Percentiles rank a stretch among this genome's conserved stretches.
phyloP scores from a whole-genome alignment of 2,113 vertebrate genomes.

The Capra hircus region DNA sequence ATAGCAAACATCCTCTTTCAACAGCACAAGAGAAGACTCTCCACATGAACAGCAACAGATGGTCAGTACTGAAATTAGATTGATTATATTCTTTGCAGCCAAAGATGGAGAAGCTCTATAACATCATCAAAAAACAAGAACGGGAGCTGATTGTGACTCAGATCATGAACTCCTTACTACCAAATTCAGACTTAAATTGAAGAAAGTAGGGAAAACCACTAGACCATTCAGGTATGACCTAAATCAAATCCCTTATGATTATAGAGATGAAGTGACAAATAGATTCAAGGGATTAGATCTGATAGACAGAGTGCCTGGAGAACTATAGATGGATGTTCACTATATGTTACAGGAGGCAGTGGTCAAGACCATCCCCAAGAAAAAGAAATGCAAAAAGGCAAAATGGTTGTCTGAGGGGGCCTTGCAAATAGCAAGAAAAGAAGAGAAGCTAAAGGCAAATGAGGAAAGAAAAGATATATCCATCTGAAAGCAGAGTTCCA shows the following conservation, averaged over 20 bases:
- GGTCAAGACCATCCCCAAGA: neutral
- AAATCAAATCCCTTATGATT: neutral
- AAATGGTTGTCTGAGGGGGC: neutral
- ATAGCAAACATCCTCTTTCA: neutral
- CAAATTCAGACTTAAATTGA: neutral
- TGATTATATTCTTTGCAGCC: neutral
- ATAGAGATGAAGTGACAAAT: neutral
- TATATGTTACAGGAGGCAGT: neutral
- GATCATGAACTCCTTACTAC: neutral
- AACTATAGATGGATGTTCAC: neutral
- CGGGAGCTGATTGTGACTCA: neutral
- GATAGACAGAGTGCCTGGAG: neutral
- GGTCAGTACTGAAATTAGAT: neutral
- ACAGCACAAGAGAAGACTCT: neutral
- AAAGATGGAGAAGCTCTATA: neutral
- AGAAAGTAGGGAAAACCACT: neutral
- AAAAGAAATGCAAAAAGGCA: neutral
- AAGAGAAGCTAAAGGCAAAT: neutral
- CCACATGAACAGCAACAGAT: neutral
- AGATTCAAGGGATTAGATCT: neutral
- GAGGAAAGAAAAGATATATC: neutral
- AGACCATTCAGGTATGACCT: neutral
- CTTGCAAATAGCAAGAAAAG: neutral
- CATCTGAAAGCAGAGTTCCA: neutral
- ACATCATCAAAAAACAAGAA: neutral